Evolutionary conservation across 2,797 vertebrate species (phyloP), one percentile per base, ranked within the genome.

Genomic region (Oreortyx pictus): DNA sequence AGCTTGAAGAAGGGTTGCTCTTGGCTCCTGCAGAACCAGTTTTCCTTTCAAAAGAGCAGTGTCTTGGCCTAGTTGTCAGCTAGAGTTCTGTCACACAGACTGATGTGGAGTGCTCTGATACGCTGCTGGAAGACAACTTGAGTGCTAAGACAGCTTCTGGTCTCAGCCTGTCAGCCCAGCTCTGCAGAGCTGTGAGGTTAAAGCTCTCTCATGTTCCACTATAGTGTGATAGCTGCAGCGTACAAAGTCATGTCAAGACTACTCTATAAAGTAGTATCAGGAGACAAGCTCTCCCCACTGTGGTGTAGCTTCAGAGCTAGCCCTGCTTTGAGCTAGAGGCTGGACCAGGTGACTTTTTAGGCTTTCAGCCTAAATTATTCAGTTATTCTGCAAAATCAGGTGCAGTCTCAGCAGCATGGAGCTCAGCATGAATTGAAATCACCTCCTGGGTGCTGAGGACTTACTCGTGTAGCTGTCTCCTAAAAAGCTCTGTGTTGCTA

Each of bases 401-500:
- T 75, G 59, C 46, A 43, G 43, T 61, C 25, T 71, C 68, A 70
- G 72, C 13, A 25, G 14, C 27, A 2, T 2, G 27, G 81, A 82
- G 57, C 57, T 92, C 41, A 43, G 44, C 41, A 22, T 22, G 19
- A 67, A 47, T 1, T 65, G 44, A 71, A 87, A 68, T 80, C 46
- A 50, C 14, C 22, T 35, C 39, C 2, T 37, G 75, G 25, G 19
- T 74, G 33, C 59, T 49, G 64, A 84, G 67, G 74, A 52, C 9
- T 3, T 25, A 29, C 33, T 65, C 41, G 11, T 33, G 60, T 27
- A 43, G 66, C 65, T 78, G 25, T 31, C 62, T 93, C 39, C 29
- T 49, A 44, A 50, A 35, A 50, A 81, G 24, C 14, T 94, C 71
- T 33, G 23, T 33, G 71, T 90, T 89, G 44, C 72, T 88, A 14